These are phyloP conservation scores for Eledone cirrhosa DNA, from an alignment of 2,888 invertebrate genomes.

Conservation along the genomic window DNA sequence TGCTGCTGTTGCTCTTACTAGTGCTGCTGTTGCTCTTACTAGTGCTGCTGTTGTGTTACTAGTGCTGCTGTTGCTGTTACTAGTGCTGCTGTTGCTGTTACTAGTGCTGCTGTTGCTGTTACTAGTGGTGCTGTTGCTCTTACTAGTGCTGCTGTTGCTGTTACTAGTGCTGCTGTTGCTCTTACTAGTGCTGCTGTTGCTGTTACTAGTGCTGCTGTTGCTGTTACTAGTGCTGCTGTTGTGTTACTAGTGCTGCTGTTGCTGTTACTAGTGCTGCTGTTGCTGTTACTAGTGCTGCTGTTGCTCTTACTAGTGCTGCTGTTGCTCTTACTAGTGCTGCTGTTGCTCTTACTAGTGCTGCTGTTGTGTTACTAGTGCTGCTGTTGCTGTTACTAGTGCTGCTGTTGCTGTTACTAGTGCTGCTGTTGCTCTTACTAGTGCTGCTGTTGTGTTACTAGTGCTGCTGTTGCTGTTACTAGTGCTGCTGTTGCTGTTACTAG, in stretches of 20 bases:
- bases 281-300: background rate
- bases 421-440: no score
- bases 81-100: background rate
- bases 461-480: no score
- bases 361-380: no score
- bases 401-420: constrained; percentile 4
- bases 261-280: no score
- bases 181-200: background rate
- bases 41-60: no score
- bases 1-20: no score
- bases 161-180: background rate
- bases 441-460: no score
- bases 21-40: no score
- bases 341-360: no score
- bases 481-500: background rate
- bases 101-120: background rate
- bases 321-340: background rate
- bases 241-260: no score
- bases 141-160: constrained; percentile 8
- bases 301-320: constrained; percentile 1
- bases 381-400: background rate
- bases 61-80: no score
- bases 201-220: background rate
- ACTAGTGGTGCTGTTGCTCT: background rate
- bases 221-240: no score